These are phyloP conservation scores for Meiosimyza platycephala DNA, from an alignment of 2,888 invertebrate species.

Conservation along the genomic window DNA sequence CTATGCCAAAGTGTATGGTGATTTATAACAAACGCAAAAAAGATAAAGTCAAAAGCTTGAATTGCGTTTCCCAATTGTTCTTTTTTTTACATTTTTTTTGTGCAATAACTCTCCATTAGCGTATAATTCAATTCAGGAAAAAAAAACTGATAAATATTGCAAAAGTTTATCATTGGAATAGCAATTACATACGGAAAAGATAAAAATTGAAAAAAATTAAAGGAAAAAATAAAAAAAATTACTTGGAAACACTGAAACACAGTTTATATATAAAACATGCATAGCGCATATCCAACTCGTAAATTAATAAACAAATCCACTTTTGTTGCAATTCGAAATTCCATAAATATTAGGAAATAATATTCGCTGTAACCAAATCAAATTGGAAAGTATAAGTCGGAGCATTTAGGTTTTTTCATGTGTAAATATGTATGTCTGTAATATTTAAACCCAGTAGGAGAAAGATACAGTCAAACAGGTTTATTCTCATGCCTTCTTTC, in stretches of 20 bases:
- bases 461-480: too few relatives aligned
- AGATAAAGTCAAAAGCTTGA: too few relatives aligned
- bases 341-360: conserved; percentile 16
- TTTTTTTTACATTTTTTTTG: conserved; percentile 27
- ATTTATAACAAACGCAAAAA: too few relatives aligned
- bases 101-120: conserved; percentile 27
- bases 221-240: background rate
- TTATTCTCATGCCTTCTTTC: too few relatives aligned
- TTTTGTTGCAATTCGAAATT: conserved; percentile 24
- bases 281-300: background rate
- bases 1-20: too few relatives aligned
- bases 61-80: background rate
- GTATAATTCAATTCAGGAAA: conserved; percentile 28
- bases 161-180: conserved; percentile 26
- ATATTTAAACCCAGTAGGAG: background rate
- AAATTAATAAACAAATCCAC: conserved; percentile 25
- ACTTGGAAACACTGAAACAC: background rate
- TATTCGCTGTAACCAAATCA: too few relatives aligned
- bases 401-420: too few relatives aligned
- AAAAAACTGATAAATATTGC: conserved; percentile 29
- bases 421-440: background rate
- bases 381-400: too few relatives aligned
- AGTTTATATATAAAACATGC: background rate
- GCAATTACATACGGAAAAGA: background rate
- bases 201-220: conserved; percentile 11